A percentile compares a stretch with the other conserved stretches of the same genome.
Conservation (phyloP, 2,113 vertebrate genomes). For the Phalacrocorax aristotelis region DNA sequence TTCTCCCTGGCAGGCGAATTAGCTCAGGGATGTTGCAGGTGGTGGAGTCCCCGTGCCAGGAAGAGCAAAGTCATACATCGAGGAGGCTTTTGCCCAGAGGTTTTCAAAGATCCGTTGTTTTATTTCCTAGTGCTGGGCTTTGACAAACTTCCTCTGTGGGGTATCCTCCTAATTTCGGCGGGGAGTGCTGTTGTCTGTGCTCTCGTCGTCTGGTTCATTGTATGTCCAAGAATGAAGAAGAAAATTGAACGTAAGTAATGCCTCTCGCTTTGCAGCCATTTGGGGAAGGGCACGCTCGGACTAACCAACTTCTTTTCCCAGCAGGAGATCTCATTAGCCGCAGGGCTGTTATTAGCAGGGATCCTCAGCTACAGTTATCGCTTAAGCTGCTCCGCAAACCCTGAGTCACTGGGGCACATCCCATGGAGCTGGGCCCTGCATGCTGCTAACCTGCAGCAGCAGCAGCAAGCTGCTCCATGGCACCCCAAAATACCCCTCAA, state of each 20-base stretch:
- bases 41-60: not conserved
- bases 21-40: not conserved
- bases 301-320: not conserved
- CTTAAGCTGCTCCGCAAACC: not conserved
- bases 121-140: conserved; percentile 92
- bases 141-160: conserved; percentile 91
- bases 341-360: not conserved
- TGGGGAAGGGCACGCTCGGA: not conserved
- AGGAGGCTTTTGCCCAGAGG: conserved; percentile 48
- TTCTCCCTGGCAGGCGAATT: not conserved
- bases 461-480: too few species aligned
- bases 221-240: conserved; percentile 92
- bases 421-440: rapidly evolving
- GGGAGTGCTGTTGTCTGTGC: conserved; percentile 85
- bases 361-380: not conserved
- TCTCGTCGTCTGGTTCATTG: conserved; percentile 89
- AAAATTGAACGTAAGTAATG: conserved; percentile 89
- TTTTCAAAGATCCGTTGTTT: conserved; percentile 77
- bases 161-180: conserved; percentile 85
- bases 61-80: not conserved
- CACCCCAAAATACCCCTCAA: rapidly evolving
- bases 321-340: not conserved
- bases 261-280: not conserved
- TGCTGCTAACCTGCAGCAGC: not conserved
- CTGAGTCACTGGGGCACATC: not conserved